Evolutionary conservation across 2,888 invertebrate species (phyloP).

Genomic region (Microdon myrmicae): DNA sequence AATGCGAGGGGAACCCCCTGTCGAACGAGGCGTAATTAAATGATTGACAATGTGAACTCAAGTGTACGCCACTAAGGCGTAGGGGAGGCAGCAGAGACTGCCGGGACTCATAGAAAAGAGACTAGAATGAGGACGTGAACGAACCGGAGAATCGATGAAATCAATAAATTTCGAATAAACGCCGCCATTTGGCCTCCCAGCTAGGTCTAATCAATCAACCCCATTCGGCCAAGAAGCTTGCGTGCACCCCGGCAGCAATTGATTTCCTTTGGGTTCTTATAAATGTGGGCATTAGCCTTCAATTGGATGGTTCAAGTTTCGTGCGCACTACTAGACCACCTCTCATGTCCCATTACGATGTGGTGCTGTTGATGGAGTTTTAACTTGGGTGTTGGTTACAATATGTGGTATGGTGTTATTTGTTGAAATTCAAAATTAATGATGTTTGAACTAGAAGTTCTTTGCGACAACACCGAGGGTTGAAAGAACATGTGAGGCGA

Average conservation of each 20-base stretch:
- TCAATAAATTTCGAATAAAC: constrained; percentile 44
- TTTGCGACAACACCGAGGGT: constrained; percentile 20
- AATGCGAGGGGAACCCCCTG: constrained; percentile 14
- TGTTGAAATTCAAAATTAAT: constrained; percentile 8
- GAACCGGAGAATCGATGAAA: constrained; percentile 34
- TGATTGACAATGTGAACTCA: constrained; percentile 40
- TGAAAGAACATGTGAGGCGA: no score
- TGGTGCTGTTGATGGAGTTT: constrained; percentile 8
- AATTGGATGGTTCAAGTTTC: constrained; percentile 27
- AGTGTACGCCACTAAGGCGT: constrained; percentile 37
- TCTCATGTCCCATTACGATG: constrained; percentile 34
- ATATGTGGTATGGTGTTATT: not conserved
- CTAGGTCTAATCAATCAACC: constrained; percentile 50
- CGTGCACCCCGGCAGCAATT: constrained; percentile 44
- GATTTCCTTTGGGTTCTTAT: constrained; percentile 36
- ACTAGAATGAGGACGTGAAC: no score
- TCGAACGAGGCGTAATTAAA: constrained; percentile 45
- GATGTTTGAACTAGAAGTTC: constrained; percentile 13
- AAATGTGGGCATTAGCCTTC: constrained; percentile 44
- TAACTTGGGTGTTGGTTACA: not conserved
- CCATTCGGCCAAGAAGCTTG: constrained; percentile 42
- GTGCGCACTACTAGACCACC: constrained; percentile 27
- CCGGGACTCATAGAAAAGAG: no score
- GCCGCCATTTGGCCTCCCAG: constrained; percentile 30
- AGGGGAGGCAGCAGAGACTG: not conserved